Evolutionary conservation across 2,888 invertebrate genomes (phyloP), one percentile per base, ranked within the genome.

Genomic region (Zaprionus bogoriensis): DNA sequence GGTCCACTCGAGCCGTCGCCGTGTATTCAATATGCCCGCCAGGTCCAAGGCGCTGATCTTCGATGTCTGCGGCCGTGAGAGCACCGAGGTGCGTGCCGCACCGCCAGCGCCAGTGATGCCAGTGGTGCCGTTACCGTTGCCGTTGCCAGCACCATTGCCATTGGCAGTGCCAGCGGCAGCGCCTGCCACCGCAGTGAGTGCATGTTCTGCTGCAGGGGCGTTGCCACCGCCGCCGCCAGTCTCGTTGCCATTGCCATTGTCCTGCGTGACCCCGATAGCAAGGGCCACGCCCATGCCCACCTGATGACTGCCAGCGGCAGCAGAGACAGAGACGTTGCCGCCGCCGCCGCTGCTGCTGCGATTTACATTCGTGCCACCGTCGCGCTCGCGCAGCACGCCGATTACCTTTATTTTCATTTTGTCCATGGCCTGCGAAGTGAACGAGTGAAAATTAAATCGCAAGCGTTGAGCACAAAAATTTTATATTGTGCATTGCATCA

Each of bases 371-470:
- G 83, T 73, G 63, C 74, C 62, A 58, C 74, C 74, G 66, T 89
- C 89, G 50, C 88, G 89, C 70, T 89, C 90, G 47, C 89, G 89
- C 57, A 90, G 80, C 63, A 90, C 89, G 25, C 90, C 90, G 71
- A 90, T 89, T 42, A 88, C 86, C 77, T 89, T 90, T 46, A 87
- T 74, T 87, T 90, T 90, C 54, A 88, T 72, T 81, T 89, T 86
- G 57, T 89, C 89, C 89, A 90, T 89, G 53, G 44, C 68, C 71
- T 63, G 59, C n/a, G 38, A 25, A 42, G n/a, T 20, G 20, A 12
- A 19, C 10, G 6, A 9, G 6, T 38, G n/a, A 38, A 27, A 19
- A n/a, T 10, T 9, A 27, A 20, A 47, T 42, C 17, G 48, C 32
- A 47, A 23, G 20, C 36, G 42, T 36, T 14, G 32, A 17, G 32